Evolutionary conservation across 2,797 vertebrate genomes (phyloP).

Genomic region (Avahi laniger): DNA sequence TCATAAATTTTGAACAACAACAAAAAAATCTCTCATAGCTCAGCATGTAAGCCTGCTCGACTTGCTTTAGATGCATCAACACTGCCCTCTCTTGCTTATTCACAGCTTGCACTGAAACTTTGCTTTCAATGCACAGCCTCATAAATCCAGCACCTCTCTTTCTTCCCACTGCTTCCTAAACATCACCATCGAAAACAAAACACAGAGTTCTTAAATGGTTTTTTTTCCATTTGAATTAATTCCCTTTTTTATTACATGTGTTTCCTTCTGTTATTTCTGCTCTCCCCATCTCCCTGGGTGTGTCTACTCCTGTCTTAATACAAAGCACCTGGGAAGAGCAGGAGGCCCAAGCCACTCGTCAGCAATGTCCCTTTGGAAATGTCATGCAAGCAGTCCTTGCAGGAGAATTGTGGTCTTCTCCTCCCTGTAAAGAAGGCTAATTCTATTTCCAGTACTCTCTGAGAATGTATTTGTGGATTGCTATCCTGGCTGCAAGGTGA

Average conservation of each 20-base stretch:
- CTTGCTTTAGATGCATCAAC: slow-evolving; percentile 81
- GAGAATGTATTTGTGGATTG: neutral
- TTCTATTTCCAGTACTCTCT: neutral
- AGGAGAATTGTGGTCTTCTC: neutral
- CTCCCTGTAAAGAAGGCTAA: slow-evolving; percentile 29
- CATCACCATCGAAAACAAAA: neutral
- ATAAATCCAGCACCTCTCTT: neutral
- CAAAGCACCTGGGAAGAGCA: neutral
- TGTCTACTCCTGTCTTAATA: neutral
- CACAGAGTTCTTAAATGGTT: neutral
- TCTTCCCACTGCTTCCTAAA: neutral
- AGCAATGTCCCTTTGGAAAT: neutral
- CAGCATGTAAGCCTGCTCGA: neutral
- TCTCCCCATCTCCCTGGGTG: neutral
- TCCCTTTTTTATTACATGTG: slow-evolving; percentile 1
- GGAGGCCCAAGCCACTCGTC: neutral
- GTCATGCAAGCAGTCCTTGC: neutral
- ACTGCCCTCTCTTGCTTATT: slow-evolving; percentile 87
- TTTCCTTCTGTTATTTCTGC: neutral
- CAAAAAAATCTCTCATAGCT: slow-evolving; percentile 65
- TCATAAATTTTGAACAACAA: slow-evolving; percentile 74
- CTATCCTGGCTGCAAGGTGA: slow-evolving; percentile 29
- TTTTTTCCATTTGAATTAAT: neutral
- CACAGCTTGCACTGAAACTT: slow-evolving; percentile 2
- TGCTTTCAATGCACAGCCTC: neutral